Conservation (phyloP, 2,797 vertebrate genomes). For the Zalophus californianus region DNA sequence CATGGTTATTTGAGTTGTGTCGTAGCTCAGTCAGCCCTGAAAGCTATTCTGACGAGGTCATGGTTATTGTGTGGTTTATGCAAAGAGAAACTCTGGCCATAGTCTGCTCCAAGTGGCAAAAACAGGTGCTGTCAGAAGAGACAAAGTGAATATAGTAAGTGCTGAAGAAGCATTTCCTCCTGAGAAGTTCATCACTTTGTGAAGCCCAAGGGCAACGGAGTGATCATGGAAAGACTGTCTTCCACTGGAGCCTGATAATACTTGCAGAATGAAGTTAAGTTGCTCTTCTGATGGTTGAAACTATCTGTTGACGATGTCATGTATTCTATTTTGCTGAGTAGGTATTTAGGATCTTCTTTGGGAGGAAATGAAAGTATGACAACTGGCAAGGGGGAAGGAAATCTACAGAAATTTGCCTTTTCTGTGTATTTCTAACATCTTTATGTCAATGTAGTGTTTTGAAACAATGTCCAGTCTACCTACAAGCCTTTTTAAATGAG, state of each 20-base stretch:
- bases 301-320: neutral
- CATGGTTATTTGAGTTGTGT: neutral
- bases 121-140: neutral
- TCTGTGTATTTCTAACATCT: neutral
- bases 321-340: neutral
- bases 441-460: neutral
- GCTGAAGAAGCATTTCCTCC: neutral
- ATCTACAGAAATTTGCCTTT: neutral
- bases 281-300: neutral
- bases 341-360: neutral
- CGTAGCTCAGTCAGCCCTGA: neutral
- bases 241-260: neutral
- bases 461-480: neutral
- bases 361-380: conserved; percentile 38
- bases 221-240: neutral
- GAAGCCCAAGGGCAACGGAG: neutral
- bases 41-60: neutral
- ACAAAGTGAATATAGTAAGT: neutral
- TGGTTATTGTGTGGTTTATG: neutral
- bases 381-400: neutral
- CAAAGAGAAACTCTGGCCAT: neutral
- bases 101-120: neutral
- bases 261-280: neutral
- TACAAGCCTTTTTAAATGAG: neutral
- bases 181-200: neutral